A percentile compares a stretch with the other conserved stretches of the same genome.
These are phyloP conservation scores for Pontoporia blainvillei DNA, from an alignment of 2,113 vertebrate genomes.

Conservation along the genomic window DNA sequence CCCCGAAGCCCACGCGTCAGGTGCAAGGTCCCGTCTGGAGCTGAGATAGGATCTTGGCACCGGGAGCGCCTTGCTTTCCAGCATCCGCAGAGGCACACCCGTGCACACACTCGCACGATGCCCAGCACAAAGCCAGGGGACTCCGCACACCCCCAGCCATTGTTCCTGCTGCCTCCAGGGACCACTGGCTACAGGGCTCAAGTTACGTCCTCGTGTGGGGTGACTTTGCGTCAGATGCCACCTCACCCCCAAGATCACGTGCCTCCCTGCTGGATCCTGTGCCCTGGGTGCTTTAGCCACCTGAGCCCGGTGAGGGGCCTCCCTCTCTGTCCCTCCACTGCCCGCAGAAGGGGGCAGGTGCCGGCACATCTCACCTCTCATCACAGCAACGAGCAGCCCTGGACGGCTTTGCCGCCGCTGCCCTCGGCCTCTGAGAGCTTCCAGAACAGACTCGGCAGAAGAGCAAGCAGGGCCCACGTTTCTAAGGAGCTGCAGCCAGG, in stretches of 20 bases:
- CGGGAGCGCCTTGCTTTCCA: neutral
- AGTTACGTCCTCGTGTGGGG: neutral
- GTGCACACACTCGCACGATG: rapidly evolving
- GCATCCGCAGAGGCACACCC: neutral
- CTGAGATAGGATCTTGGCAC: neutral
- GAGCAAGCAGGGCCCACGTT: neutral
- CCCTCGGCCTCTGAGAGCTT: neutral
- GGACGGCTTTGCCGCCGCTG: neutral
- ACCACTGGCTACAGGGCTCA: conserved; percentile 4
- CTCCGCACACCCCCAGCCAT: neutral
- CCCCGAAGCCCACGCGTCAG: neutral
- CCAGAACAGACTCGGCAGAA: neutral
- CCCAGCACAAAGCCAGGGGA: neutral
- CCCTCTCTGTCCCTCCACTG: neutral
- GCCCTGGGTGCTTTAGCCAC: neutral
- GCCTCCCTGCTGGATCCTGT: neutral
- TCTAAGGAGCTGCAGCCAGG: neutral
- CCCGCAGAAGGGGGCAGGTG: neutral
- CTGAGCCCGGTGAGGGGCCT: rapidly evolving
- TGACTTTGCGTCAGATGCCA: neutral
- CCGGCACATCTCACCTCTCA: neutral
- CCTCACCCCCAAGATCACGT: neutral
- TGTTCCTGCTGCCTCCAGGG: neutral
- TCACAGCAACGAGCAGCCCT: neutral
- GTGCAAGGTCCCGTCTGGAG: neutral